Evolutionary conservation across 2,113 vertebrate genomes (phyloP), one percentile per base, ranked within the genome.

Genomic region (Danio rerio): DNA sequence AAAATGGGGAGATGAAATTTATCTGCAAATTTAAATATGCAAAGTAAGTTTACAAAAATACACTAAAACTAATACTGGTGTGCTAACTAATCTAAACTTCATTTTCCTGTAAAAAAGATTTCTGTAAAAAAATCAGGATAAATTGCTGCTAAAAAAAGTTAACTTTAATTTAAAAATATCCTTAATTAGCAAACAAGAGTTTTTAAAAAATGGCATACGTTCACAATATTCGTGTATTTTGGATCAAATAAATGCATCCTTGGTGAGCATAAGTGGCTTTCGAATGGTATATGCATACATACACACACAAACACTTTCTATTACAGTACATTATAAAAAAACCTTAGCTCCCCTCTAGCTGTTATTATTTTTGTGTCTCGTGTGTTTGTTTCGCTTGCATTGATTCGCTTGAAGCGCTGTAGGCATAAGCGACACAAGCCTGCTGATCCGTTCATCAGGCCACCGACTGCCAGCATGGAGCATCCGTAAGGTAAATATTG

Each of bases 401-500:
- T 66, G 13, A 15, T 74, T 49, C 18, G 7, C 53, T 80, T 16
- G 21, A 15, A 70, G 31, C 50, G 61, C 59, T 53, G 10, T 7
- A 8, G 55, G 63, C 47, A 9, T 53, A 59, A 79, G 53, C 15
- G 47, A 16, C 43, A 50, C 81, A 52, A 63, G 7, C 50, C 74
- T 45, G 56, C 47, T 52, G 75, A 74, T 71, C 20, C 12, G 45
- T 76, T 50, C 56, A 31, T 52, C 50, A 65, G 31, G 18, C 5
- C 65, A 59, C 66, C 16, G 42, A 66, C 52, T 47, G 59, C 42
- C n/a, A 43, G 18, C 72, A 68, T 53, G 42, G 63, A 70, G 71
- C 59, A 72, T 80, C 80, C 52, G 81, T 78, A 85, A 86, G 47
- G 81, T 89, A 83, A 86, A 81, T 81, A 83, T 83, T 86, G 77